Evolutionary conservation across 2,113 vertebrate species (phyloP).

Genomic region (Phaethornis superciliosus): DNA sequence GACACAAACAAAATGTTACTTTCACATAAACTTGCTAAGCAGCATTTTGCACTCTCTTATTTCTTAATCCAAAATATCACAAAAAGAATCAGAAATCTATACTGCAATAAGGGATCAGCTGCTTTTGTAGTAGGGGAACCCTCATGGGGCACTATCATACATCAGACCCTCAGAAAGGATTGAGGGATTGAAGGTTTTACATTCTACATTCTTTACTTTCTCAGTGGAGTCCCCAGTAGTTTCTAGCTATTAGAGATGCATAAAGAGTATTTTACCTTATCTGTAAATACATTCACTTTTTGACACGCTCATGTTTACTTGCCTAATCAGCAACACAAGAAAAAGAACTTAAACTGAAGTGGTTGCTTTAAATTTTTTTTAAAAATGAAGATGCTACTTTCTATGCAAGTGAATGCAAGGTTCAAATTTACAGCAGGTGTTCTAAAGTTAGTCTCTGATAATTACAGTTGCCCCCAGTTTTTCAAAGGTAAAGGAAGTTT

Average conservation of each 20-base stretch:
- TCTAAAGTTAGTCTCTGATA: background rate
- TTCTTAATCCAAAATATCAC: background rate
- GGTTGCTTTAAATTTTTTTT: background rate
- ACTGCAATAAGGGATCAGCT: background rate
- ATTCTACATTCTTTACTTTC: background rate
- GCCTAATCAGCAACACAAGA: background rate
- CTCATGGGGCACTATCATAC: fast-evolving
- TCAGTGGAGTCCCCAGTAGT: no score
- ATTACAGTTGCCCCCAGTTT: background rate
- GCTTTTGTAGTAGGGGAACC: background rate
- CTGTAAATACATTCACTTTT: background rate
- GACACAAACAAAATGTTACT: background rate
- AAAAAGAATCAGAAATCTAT: background rate
- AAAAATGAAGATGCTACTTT: background rate
- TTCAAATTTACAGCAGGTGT: background rate
- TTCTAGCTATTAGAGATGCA: background rate
- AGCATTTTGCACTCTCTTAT: background rate
- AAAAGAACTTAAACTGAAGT: background rate
- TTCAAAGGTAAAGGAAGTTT: background rate
- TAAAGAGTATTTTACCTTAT: background rate
- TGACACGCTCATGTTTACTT: background rate
- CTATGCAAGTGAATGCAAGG: background rate
- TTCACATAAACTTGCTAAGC: background rate
- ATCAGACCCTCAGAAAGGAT: background rate
- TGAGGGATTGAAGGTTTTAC: background rate